phyloP scores from a whole-genome alignment of 2,113 vertebrate genomes.

The Eudyptes chrysolophus region DNA sequence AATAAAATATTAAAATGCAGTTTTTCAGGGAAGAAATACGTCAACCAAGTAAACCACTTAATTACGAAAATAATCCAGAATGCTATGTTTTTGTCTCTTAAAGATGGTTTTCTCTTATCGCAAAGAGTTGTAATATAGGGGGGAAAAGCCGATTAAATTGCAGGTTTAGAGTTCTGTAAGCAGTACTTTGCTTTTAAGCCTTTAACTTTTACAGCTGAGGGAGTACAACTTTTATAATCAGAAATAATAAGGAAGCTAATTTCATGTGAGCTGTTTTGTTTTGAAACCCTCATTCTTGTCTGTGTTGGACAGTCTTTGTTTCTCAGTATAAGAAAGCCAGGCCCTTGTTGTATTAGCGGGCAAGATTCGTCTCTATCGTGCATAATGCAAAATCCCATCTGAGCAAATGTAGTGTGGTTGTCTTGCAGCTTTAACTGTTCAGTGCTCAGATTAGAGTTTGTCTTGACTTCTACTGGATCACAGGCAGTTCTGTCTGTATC shows the following conservation, averaged over 20 bases:
- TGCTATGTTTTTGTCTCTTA: neutral
- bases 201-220: conserved; percentile 23
- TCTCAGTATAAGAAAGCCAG: neutral
- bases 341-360: neutral
- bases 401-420: neutral
- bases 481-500: neutral
- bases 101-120: neutral
- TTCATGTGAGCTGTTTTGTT: conserved; percentile 1
- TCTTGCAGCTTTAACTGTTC: conserved; percentile 31
- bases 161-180: neutral
- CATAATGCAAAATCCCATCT: neutral
- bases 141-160: neutral
- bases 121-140: neutral
- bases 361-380: neutral
- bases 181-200: neutral
- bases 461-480: neutral
- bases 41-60: neutral
- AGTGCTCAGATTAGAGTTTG: neutral
- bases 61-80: neutral
- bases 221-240: conserved; percentile 42
- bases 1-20: conserved; percentile 15
- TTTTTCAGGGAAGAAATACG: conserved; percentile 39
- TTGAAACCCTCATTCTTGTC: neutral
- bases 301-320: neutral
- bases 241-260: neutral